Evolutionary conservation across 2,797 vertebrate genomes (phyloP).

Genomic region (Pangasius sanitwongsei): DNA sequence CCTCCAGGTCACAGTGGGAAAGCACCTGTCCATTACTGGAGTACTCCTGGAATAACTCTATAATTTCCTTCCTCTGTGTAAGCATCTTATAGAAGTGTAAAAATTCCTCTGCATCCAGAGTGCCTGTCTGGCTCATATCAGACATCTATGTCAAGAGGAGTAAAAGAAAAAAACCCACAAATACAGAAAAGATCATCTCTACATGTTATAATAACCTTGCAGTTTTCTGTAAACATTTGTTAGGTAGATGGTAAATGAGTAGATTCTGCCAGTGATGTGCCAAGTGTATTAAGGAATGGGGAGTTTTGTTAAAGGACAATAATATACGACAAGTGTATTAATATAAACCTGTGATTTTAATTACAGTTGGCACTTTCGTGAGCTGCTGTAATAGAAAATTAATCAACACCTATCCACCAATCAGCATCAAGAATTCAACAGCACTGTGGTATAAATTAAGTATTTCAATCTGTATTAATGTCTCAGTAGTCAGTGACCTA

Average conservation of each 20-base stretch:
- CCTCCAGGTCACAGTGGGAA: conserved; percentile 85
- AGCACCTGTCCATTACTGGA: conserved; percentile 87
- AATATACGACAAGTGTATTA: background rate
- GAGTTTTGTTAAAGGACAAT: background rate
- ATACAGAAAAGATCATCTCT: background rate
- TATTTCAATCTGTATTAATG: background rate
- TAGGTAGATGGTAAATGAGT: background rate
- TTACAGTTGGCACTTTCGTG: background rate
- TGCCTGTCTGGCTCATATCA: conserved; percentile 81
- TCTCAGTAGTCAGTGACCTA: background rate
- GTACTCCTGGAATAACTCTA: conserved; percentile 86
- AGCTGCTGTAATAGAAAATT: background rate
- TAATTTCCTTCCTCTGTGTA: conserved; percentile 87
- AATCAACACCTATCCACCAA: background rate
- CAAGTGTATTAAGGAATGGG: background rate
- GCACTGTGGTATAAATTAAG: background rate
- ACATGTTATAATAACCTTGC: background rate
- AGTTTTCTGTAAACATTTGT: background rate
- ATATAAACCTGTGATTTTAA: background rate
- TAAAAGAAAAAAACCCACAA: background rate
- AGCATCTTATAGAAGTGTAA: conserved; percentile 94
- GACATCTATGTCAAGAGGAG: conserved; percentile 77
- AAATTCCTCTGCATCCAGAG: conserved; percentile 89
- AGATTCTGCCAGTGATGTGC: background rate
- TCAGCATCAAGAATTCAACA: background rate